Base-by-base conservation (phyloP, 2,888 invertebrate species). In the Polymixis lichenea region DNA sequence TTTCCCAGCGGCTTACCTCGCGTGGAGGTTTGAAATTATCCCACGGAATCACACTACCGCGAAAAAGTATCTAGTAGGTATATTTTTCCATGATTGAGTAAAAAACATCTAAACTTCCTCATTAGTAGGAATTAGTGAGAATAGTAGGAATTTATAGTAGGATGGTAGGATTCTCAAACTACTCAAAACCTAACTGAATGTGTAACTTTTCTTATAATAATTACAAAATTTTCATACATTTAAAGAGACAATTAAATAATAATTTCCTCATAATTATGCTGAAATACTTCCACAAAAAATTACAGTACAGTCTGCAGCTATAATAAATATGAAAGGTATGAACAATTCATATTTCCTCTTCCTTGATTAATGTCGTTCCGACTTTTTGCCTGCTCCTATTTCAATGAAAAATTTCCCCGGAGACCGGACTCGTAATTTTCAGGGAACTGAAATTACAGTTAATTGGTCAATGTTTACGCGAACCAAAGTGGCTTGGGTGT, bases 361-460 rank as follows among this genome's bases (percentile, higher is more conserved):
- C 86, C 91, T 89, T 95, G 94, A 95, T 95, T 94, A 95, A 95
- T 94, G 92, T 90, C 90, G 90, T 91, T 87, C 87, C 85, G 88
- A 90, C 89, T 92, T 92, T 94, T 91, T 91, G 89, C 89, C 89
- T 85, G 90, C 87, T 93, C 91, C 91, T 92, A 92, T 94, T 95
- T 92, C 93, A 93, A 93, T 95, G 94, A 95, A 94, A 94, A 95
- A 95, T 95, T 95, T 95, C 95, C 95, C 95, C 80, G 71, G 95
- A 89, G 95, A 89, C 91, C 84, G 78, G 86, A 84, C 87, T 91
- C 88, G 90, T 92, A 92, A 93, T 93, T 93, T 92, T 89, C 89
- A 90, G 88, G 84, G 86, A 88, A 90, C 89, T 88, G 89, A 90
- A 91, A 92, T 91, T 90, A 89, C 90, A 87, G 84, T 88, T 92